These are phyloP conservation scores for Achlya flavicornis DNA, from an alignment of 2,888 invertebrate species.

Conservation along the genomic window DNA sequence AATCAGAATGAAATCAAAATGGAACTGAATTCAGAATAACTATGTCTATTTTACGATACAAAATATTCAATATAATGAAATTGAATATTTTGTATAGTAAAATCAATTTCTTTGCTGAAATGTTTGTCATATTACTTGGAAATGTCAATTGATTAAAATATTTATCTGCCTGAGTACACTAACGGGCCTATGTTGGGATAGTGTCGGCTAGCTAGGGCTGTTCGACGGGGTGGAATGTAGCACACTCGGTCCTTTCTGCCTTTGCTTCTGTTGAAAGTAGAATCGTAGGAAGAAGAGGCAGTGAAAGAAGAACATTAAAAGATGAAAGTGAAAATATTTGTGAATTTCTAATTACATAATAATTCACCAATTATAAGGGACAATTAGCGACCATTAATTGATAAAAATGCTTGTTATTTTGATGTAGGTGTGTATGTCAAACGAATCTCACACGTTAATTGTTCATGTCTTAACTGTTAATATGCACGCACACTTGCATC, in stretches of 20 bases:
- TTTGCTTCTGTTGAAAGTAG: no score
- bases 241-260: no score
- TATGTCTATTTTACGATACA: no score
- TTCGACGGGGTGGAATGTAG: no score
- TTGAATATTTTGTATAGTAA: no score
- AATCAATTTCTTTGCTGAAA: neutral
- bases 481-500: conserved; percentile 14
- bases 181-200: no score
- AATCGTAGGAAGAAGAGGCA: no score
- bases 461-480: neutral
- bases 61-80: no score
- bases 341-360: neutral
- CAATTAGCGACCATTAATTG: neutral
- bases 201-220: no score
- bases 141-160: neutral
- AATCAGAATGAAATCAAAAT: no score
- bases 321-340: neutral
- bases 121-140: neutral
- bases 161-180: neutral
- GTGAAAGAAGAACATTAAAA: no score
- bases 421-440: neutral
- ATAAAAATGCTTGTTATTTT: neutral
- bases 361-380: neutral
- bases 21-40: no score
- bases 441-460: neutral